Conservation (phyloP, 2,113 vertebrate species). For the Petrocephalus zakoni region DNA sequence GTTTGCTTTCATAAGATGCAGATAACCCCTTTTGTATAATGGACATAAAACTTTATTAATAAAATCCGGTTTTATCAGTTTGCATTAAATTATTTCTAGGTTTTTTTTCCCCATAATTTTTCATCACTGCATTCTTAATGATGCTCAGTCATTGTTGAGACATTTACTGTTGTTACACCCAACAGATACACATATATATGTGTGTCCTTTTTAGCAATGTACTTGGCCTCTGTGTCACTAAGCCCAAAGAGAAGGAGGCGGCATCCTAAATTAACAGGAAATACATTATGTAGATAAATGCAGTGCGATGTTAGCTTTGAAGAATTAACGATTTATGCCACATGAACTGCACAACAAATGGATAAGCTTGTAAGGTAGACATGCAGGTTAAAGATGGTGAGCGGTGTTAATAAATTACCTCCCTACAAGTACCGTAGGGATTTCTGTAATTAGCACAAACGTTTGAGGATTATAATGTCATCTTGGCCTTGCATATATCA, state of each 20-base stretch:
- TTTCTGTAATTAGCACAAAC: neutral
- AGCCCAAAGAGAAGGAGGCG: neutral
- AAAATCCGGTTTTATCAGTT: neutral
- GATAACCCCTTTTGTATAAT: too few relatives aligned
- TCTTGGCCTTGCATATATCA: neutral
- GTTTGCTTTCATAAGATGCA: neutral
- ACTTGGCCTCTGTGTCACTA: neutral
- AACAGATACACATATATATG: neutral
- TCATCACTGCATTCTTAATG: neutral
- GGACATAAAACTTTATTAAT: neutral
- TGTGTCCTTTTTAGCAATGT: neutral
- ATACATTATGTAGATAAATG: conserved; percentile 10
- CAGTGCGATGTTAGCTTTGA: neutral
- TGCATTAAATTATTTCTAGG: neutral
- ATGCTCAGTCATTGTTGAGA: neutral
- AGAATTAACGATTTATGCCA: conserved; percentile 6
- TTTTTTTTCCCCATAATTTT: neutral
- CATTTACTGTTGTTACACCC: neutral
- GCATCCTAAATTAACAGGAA: neutral
- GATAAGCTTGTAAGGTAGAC: neutral
- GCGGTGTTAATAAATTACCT: neutral
- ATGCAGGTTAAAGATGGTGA: neutral
- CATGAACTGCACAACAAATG: neutral
- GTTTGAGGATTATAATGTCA: neutral
- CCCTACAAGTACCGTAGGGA: neutral